These are phyloP conservation scores for Charina bottae DNA, from an alignment of 2,113 vertebrate species.

Conservation along the genomic window DNA sequence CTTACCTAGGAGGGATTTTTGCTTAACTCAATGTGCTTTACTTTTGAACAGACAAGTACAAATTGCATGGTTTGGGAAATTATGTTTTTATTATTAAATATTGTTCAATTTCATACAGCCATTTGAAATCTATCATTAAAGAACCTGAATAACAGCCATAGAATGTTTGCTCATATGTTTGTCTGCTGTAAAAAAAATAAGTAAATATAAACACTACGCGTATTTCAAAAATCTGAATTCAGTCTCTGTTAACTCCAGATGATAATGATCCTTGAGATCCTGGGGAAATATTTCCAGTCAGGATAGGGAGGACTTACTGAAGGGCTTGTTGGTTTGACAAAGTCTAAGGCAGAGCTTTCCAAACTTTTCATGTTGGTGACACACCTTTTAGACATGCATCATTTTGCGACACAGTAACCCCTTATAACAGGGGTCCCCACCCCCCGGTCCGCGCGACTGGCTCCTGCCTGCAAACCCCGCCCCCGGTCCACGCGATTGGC, in stretches of 20 bases:
- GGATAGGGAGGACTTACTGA: neutral
- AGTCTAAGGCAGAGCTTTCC: no score
- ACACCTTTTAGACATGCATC: no score
- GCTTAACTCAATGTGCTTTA: no score
- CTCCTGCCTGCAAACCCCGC: no score
- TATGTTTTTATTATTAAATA: slow-evolving; percentile 26
- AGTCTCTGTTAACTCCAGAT: neutral
- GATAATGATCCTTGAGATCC: neutral
- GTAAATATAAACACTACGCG: neutral
- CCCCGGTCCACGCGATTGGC: no score
- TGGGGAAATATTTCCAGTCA: neutral
- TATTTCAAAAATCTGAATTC: neutral
- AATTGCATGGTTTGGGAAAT: neutral
- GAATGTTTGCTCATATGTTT: no score
- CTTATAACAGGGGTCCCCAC: no score
- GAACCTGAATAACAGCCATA: neutral
- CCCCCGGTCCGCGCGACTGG: no score
- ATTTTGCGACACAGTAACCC: no score
- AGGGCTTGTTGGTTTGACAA: neutral
- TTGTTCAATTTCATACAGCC: neutral
- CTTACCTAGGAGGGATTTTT: no score
- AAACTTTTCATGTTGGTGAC: no score
- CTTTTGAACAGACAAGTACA: no score
- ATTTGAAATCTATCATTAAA: neutral
- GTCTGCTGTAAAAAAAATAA: neutral